phyloP scores from a whole-genome alignment of 2,797 vertebrate species.

The Zenarchopterus dispar region DNA sequence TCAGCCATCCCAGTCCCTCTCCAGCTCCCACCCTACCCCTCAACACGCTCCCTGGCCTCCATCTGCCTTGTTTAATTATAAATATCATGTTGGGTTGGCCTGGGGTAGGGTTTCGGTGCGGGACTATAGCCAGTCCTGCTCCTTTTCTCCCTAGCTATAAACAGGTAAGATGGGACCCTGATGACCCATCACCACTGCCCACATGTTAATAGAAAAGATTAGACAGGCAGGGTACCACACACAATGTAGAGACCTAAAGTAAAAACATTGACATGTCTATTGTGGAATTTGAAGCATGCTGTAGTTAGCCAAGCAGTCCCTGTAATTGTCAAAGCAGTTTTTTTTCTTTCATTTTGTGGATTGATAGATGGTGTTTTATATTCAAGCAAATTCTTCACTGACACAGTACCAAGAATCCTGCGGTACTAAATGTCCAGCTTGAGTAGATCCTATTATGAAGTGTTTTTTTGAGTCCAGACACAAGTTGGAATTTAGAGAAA shows the following conservation, averaged over 20 bases:
- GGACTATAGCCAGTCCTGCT: conserved; percentile 63
- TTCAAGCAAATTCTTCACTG: conserved; percentile 39
- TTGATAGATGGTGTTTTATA: conserved; percentile 50
- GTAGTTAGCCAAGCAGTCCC: conserved; percentile 53
- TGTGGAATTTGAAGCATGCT: conserved; percentile 70
- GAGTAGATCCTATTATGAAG: conserved; percentile 19
- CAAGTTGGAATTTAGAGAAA: conserved; percentile 9
- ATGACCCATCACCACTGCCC: conserved; percentile 41
- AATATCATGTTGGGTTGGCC: conserved; percentile 75
- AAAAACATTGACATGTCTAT: conserved; percentile 67
- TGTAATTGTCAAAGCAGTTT: conserved; percentile 65
- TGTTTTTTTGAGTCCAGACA: conserved; percentile 23
- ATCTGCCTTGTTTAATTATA: conserved; percentile 78
- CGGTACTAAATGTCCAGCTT: conserved; percentile 13
- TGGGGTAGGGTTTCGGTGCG: conserved; percentile 74
- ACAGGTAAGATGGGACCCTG: conserved; percentile 73
- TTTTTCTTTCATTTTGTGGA: conserved; percentile 64
- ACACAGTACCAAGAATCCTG: conserved; percentile 38
- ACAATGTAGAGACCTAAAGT: conserved; percentile 50
- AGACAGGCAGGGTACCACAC: conserved; percentile 17
- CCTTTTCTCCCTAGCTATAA: conserved; percentile 71
- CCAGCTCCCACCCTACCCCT: conserved; percentile 51
- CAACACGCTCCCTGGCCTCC: conserved; percentile 48
- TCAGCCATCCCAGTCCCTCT: conserved; percentile 22
- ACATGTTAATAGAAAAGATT: conserved; percentile 62